A percentile compares a stretch with the other conserved stretches of the same genome.
phyloP scores from a whole-genome alignment of 1,140 invertebrate species.

The Zaprionus gabonicus region DNA sequence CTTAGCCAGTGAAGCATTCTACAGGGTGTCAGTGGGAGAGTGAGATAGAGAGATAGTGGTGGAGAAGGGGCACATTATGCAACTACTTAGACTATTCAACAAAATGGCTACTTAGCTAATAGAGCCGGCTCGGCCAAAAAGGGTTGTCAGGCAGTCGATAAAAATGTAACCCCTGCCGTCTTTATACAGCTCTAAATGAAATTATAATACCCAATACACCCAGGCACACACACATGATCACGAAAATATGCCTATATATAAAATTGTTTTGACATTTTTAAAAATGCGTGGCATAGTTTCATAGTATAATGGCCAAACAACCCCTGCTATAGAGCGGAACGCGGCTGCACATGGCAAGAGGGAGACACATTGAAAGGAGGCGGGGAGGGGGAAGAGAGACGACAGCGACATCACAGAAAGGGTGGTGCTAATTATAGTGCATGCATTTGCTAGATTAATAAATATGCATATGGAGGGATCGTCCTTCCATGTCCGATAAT shows the following conservation, averaged over 20 bases:
- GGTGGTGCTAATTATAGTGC: constrained; percentile 79
- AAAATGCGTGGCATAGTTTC: constrained; percentile 63
- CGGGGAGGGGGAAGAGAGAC: constrained; percentile 13
- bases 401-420: constrained; percentile 16
- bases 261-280: constrained; percentile 80
- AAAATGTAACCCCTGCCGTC: constrained; percentile 69
- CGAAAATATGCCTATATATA: constrained; percentile 41
- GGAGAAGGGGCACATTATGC: constrained; percentile 55
- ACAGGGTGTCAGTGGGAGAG: constrained; percentile 36
- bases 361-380: background rate
- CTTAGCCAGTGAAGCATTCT: constrained; percentile 64
- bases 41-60: constrained; percentile 1
- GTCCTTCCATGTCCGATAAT: constrained; percentile 4
- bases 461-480: constrained; percentile 27
- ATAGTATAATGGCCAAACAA: constrained; percentile 43
- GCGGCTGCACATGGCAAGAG: constrained; percentile 53
- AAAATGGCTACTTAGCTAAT: constrained; percentile 83
- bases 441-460: constrained; percentile 70
- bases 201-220: constrained; percentile 65
- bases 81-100: constrained; percentile 58
- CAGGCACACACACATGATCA: constrained; percentile 33
- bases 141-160: constrained; percentile 38
- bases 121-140: constrained; percentile 61
- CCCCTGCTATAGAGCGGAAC: constrained; percentile 59
- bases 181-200: constrained; percentile 68